A percentile compares a stretch with the other conserved stretches of the same genome.
Evolutionary conservation across 2,113 vertebrate genomes (phyloP).

Genomic region (Nyctereutes procyonoides): DNA sequence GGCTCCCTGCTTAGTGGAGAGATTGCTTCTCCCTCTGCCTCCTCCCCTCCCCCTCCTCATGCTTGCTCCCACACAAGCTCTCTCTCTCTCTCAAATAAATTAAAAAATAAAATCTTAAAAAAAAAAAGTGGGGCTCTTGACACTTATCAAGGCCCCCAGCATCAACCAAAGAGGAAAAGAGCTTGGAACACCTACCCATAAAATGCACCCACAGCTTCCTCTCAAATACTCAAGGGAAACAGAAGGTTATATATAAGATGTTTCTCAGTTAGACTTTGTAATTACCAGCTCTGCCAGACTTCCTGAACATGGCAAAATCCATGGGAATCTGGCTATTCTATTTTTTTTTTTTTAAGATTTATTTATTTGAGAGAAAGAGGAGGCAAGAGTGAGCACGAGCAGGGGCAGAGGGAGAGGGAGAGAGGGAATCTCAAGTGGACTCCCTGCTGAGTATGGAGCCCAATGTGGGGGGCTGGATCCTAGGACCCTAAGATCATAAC

Average conservation of each 20-base stretch:
- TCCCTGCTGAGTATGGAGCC: neutral
- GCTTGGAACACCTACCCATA: neutral
- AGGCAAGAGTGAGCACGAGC: neutral
- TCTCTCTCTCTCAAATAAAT: too few relatives aligned
- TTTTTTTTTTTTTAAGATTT: neutral
- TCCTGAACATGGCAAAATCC: neutral
- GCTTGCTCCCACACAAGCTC: too few relatives aligned
- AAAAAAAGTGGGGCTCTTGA: neutral
- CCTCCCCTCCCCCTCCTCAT: too few relatives aligned
- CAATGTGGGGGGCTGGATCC: neutral
- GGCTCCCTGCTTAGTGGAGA: neutral
- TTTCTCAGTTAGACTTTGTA: neutral
- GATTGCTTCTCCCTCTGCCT: neutral
- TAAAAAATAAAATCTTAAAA: neutral
- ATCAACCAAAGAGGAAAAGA: neutral
- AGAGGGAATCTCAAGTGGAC: neutral
- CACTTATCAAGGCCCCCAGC: neutral
- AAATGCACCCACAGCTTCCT: neutral
- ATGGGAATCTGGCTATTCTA: neutral
- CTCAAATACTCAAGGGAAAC: neutral
- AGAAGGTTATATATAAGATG: neutral
- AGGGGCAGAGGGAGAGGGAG: neutral
- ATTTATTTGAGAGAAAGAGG: neutral
- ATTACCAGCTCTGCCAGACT: slow-evolving; percentile 3
- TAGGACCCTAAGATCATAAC: neutral